Conservation (phyloP, 1,140 invertebrate genomes). For the Calosoma granatense region DNA sequence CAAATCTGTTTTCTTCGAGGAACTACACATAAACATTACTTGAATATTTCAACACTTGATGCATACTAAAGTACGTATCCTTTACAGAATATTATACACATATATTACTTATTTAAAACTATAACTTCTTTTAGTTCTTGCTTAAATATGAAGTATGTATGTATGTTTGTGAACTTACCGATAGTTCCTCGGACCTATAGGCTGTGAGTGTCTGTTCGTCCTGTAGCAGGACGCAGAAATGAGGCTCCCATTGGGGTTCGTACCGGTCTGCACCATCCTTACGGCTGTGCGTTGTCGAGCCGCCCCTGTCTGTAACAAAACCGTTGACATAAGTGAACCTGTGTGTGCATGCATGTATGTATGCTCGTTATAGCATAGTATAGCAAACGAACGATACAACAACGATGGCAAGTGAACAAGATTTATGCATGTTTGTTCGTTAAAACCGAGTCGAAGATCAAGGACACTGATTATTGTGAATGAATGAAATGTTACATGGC, state of each 20-base stretch:
- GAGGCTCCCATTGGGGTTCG: constrained; percentile 65
- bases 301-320: neutral
- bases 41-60: no score
- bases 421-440: neutral
- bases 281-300: neutral
- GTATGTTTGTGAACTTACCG: no score
- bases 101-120: no score
- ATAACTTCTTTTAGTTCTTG: no score
- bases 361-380: no score
- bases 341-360: neutral
- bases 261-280: neutral
- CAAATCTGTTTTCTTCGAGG: no score
- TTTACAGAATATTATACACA: neutral
- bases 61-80: neutral
- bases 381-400: no score
- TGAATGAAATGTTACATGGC: neutral
- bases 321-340: neutral
- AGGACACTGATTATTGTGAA: constrained; percentile 3
- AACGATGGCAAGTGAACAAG: neutral
- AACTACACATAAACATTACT: no score
- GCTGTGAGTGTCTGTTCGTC: constrained; percentile 75
- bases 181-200: constrained; percentile 79
- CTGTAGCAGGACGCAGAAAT: constrained; percentile 78
- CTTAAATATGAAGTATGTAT: no score
- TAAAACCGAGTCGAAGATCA: constrained; percentile 4